Percentiles rank a stretch among this genome's conserved stretches.
Evolutionary conservation across 2,113 vertebrate species (phyloP).

Genomic region (Brachionichthys hirsutus): DNA sequence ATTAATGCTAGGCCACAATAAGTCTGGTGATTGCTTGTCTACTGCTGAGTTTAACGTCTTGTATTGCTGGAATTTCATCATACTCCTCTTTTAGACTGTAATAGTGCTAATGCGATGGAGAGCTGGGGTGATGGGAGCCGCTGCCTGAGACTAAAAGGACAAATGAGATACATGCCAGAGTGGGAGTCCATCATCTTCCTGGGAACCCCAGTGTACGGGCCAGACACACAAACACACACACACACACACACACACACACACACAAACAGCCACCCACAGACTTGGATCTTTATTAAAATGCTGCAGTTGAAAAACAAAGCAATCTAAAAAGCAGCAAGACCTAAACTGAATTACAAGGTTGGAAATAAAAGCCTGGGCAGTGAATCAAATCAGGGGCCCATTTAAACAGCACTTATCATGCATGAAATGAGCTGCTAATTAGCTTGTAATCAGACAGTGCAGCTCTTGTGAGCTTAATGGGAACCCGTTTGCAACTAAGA

Average conservation of each 20-base stretch:
- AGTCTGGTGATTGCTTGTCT: no score
- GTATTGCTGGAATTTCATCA: conserved; percentile 6
- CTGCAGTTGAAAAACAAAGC: conserved; percentile 53
- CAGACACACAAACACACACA: conserved; percentile 3
- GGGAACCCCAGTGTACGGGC: conserved; percentile 73
- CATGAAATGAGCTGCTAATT: conserved; percentile 78
- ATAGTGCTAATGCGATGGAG: conserved; percentile 76
- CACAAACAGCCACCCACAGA: conserved; percentile 25
- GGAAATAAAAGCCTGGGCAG: conserved; percentile 70
- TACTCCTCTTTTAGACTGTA: conserved; percentile 61
- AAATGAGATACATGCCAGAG: conserved; percentile 82
- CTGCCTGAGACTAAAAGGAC: conserved; percentile 76
- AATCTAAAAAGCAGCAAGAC: conserved; percentile 52
- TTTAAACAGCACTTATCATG: conserved; percentile 71
- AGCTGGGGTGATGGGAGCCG: conserved; percentile 76
- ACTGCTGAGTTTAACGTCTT: conserved; percentile 7
- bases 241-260: no score
- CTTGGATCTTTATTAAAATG: conserved; percentile 52
- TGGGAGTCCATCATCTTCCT: conserved; percentile 82
- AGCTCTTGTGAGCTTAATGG: conserved; percentile 76
- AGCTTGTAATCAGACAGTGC: conserved; percentile 76
- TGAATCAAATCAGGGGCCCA: conserved; percentile 67
- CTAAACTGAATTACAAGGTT: conserved; percentile 56
- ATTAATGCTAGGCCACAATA: conserved; percentile 1
- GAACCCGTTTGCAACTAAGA: conserved; percentile 69